phyloP scores from a whole-genome alignment of 2,888 invertebrate genomes.

The Drosophila cognata region DNA sequence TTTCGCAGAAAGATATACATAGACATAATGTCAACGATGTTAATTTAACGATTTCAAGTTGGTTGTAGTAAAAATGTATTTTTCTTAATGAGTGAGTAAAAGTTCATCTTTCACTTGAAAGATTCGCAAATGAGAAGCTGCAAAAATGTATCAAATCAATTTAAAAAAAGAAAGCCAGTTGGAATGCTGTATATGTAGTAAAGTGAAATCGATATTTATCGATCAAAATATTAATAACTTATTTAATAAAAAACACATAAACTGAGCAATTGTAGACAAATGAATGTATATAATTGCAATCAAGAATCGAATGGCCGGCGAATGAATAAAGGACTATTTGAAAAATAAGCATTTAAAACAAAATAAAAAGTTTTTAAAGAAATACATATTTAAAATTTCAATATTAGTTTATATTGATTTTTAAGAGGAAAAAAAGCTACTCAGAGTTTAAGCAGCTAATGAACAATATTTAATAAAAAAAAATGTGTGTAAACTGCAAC shows the following conservation, averaged over 20 bases:
- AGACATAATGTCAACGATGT: background rate
- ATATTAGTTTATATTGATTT: background rate
- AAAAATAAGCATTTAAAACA: no score
- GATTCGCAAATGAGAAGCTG: background rate
- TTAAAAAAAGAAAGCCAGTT: background rate
- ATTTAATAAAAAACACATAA: slow-evolving; percentile 8
- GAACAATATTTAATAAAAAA: slow-evolving; percentile 9
- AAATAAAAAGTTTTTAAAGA: no score
- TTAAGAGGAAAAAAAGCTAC: background rate
- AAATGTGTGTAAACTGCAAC: slow-evolving; percentile 14
- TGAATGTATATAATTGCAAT: background rate
- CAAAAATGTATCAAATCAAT: background rate
- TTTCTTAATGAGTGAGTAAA: background rate
- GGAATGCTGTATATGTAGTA: background rate
- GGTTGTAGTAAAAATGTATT: background rate
- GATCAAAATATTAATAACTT: slow-evolving; percentile 10
- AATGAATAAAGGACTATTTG: no score
- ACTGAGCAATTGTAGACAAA: background rate
- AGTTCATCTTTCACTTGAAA: background rate
- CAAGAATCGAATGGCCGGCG: background rate
- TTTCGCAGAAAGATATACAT: background rate
- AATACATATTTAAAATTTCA: no score
- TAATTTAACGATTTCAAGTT: background rate
- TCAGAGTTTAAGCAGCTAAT: background rate
- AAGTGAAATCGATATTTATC: background rate